Evolutionary conservation across 2,888 invertebrate species (phyloP).

Genomic region (Melinaea marsaeus): DNA sequence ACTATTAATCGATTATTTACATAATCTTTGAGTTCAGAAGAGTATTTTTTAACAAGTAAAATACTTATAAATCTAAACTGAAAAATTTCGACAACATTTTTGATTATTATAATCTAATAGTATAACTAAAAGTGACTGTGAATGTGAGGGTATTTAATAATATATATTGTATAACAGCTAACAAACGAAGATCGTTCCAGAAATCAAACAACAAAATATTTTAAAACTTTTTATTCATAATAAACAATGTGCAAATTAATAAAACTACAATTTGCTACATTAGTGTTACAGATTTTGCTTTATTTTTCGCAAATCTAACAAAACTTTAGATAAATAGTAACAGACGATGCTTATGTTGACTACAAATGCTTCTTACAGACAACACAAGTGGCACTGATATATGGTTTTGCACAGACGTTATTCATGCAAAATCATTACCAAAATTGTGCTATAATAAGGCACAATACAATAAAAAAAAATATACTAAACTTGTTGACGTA

Average conservation of each 20-base stretch:
- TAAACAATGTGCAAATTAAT: constrained; percentile 73
- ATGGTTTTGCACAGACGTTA: constrained; percentile 27
- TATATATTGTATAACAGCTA: no score
- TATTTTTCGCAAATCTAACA: constrained; percentile 42
- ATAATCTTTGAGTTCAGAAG: no score
- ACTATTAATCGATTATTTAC: no score
- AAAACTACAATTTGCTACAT: constrained; percentile 33
- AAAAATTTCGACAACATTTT: no score
- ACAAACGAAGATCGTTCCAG: neutral
- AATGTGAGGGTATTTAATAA: no score
- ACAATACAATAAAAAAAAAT: constrained; percentile 40
- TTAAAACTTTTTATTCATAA: constrained; percentile 66
- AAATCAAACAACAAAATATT: constrained; percentile 35
- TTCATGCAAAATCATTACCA: constrained; percentile 42
- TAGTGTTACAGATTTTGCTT: constrained; percentile 38
- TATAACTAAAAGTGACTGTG: no score
- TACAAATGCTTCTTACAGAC: constrained; percentile 62
- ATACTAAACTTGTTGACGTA: constrained; percentile 3
- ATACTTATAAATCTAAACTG: no score
- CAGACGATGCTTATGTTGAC: constrained; percentile 55
- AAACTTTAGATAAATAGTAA: constrained; percentile 51
- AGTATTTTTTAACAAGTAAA: no score
- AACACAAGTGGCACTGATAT: constrained; percentile 59
- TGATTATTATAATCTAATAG: no score
- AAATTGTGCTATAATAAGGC: constrained; percentile 64